phyloP scores from a whole-genome alignment of 1,140 invertebrate genomes.

The Camponotus vicinus region DNA sequence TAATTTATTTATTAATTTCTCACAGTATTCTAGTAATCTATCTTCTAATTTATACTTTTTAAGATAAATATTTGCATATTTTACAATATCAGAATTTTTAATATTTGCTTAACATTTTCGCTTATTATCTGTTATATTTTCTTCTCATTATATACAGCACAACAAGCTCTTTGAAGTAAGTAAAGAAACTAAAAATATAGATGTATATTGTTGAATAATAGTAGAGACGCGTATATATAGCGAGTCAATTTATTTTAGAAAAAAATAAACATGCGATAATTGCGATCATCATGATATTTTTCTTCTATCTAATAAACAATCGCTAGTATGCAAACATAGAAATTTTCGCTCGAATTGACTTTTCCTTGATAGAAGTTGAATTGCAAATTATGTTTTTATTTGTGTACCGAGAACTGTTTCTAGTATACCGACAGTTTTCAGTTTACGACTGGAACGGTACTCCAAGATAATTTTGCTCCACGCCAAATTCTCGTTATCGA shows the following conservation, averaged over 20 bases:
- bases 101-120: neutral
- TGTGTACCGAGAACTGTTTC: conserved; percentile 23
- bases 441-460: neutral
- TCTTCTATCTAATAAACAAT: neutral
- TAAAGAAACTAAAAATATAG: neutral
- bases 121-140: conserved; percentile 10
- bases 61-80: neutral
- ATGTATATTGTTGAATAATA: neutral
- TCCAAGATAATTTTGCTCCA: conserved; percentile 36
- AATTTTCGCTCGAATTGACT: conserved; percentile 39
- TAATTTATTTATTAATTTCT: conserved; percentile 15
- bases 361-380: conserved; percentile 26
- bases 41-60: neutral
- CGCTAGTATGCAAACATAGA: neutral
- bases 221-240: neutral
- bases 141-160: neutral
- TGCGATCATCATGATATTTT: neutral
- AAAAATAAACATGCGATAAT: neutral
- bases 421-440: neutral
- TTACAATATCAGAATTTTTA: neutral
- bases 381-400: conserved; percentile 18
- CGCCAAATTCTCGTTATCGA: conserved; percentile 68
- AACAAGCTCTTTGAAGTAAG: neutral
- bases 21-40: neutral
- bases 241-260: neutral